Base-by-base conservation (phyloP, 2,113 vertebrate species). In the Cichladusa arquata region DNA sequence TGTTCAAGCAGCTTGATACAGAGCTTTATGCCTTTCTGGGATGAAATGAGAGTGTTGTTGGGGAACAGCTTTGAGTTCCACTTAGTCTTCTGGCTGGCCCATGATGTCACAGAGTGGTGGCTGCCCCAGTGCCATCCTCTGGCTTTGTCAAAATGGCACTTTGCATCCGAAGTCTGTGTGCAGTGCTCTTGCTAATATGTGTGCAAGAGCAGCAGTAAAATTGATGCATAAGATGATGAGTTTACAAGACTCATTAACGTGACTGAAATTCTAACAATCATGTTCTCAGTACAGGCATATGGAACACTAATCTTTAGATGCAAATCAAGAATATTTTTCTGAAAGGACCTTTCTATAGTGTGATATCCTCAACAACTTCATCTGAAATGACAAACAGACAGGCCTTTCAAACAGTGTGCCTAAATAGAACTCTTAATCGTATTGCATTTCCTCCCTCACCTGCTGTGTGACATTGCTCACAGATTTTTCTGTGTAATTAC, bases 371-470 rank as follows among this genome's bases (percentile, higher is more conserved):
- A 76, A 71, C 53, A 87, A 28, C 91, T 95, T 81, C 47, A 86
- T 91, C 42, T 92, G 81, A 84, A 48, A 64, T 69, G 34, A 45
- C 47, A 73, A 53, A 69, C 36, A 66, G 36, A 65, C 48, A 72
- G 28, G 14, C 22, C n/a, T 92, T 82, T 85, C 66, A 88, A 48
- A 57, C 36, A 23, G 26, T 3, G 2, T 85, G 40, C 33, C 73
- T 95, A 54, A 91, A 80, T 14, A 65, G 38, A 51, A 29, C 73
- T 80, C 70, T 57, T 65, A 78, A 79, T 93, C 73, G 18, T 85
- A 45, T 57, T 94, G 88, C 62, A 47, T 91, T 92, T 95, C 93
- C 89, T 85, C 29, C 60, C 57, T 87, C 70, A 87, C 84, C 73
- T 89, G 66, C 74, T 58, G 61, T 81, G 93, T 76, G 89, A 72